Conservation (phyloP, 2,888 invertebrate genomes). For the Sinodicranocentrus sp. region DNA sequence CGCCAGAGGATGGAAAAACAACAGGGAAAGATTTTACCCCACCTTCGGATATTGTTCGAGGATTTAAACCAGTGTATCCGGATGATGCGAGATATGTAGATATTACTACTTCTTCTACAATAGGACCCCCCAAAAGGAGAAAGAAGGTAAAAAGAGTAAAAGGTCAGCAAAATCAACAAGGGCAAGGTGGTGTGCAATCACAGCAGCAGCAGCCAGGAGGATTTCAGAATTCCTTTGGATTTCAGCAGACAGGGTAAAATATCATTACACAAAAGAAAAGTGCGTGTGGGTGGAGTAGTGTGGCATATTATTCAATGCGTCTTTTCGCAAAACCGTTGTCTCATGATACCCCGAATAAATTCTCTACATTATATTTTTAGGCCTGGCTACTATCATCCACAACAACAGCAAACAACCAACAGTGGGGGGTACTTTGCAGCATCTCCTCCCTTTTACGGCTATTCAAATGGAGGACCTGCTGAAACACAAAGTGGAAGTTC, state of each 20-base stretch:
- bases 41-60: constrained; percentile 73
- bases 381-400: constrained; percentile 44
- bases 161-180: constrained; percentile 37
- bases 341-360: constrained; percentile 41
- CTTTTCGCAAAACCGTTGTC: constrained; percentile 52
- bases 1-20: constrained; percentile 35
- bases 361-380: constrained; percentile 31
- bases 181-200: constrained; percentile 13
- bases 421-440: constrained; percentile 47
- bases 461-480: background rate
- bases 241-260: constrained; percentile 56
- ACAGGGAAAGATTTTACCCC: constrained; percentile 62
- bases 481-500: background rate
- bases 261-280: background rate
- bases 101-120: constrained; percentile 71
- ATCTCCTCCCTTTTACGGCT: constrained; percentile 50
- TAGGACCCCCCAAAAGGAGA: constrained; percentile 46
- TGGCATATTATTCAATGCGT: background rate
- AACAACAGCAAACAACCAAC: background rate
- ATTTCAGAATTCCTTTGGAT: constrained; percentile 63
- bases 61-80: constrained; percentile 74
- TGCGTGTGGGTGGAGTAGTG: background rate
- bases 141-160: constrained; percentile 57
- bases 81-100: constrained; percentile 75
- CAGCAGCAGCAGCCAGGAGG: constrained; percentile 52